Evolutionary conservation across 1,140 invertebrate species (phyloP), one percentile per base, ranked within the genome.

Genomic region (Himalopsyche phryganea): DNA sequence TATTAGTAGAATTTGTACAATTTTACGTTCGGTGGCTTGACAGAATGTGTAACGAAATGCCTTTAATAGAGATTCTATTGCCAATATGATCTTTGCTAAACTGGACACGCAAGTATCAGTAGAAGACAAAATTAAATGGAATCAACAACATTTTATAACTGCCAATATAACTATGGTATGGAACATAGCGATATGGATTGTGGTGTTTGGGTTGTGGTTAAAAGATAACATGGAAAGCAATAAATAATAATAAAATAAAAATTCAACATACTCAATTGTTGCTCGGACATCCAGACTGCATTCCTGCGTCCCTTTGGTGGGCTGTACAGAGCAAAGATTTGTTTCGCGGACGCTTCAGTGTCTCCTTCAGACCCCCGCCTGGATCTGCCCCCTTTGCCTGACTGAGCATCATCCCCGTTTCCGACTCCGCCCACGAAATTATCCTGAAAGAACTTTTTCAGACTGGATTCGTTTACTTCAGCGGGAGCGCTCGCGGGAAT

Each of bases 401-500:
- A 28, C 23, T 28, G 23, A 9, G 4, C 23, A 28, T 28, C 23
- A 28, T 28, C 23, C 9, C 50, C 50, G 50, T 53, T 53, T 15
- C 42, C 41, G 6, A 11, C 23, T 15, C 50, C 38, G 10, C 15
- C 41, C 20, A 44, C 50, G n/a, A 53, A 53, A 15, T 53, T 44
- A 5, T 41, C 40, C n/a, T 53, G 50, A 28, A 50, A 41, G 15
- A 50, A 50, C 18, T 41, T 20, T 7, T 53, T 60, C 10, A 53
- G 28, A 35, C 42, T 23, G 17, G 15, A 33, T 14, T 51, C 49
- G 11, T 6, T 41, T 4, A 41, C 36, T n/a, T 58, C 56, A n/a
- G 46, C 4, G 0, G 40, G 49, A 13, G 33, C 50, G 28, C 40
- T 38, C 6, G 47, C 52, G 1, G 80, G 80, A 41, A 83, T 81